Evolutionary conservation across 1,140 invertebrate genomes (phyloP), one percentile per base, ranked within the genome.

Genomic region (Ridgeia piscesae): DNA sequence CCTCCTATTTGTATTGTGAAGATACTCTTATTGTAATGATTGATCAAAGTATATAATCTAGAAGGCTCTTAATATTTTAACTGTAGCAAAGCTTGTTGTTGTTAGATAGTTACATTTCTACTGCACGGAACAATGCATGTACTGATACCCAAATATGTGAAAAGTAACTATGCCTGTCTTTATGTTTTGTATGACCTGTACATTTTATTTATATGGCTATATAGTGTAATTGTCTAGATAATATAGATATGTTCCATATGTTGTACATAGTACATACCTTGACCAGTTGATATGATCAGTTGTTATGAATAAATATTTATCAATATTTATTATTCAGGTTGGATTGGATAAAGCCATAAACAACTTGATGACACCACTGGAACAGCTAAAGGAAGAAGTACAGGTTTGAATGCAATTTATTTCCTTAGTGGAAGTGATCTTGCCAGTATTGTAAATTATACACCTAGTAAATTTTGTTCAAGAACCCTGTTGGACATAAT

Each of bases 301-400:
- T n/a, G n/a, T n/a, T n/a, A n/a, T n/a, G n/a, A n/a, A n/a, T n/a
- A n/a, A n/a, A n/a, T n/a, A n/a, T n/a, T n/a, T n/a, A n/a, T n/a
- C n/a, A n/a, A n/a, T 31, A 58, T 92, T 34, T 93, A 0, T 91
- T 88, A 93, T 93, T 27, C 91, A 96, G 96, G 96, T 98, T 94
- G 98, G 98, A 0, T 96, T 99, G 91, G 98, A 99, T 95, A 98
- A 98, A 95, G 97, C 97, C 8, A 98, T 99, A 92, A 97, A 97
- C 92, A 97, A 97, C 94, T 97, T 99, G 92, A 97, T 98, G 95
- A 95, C 96, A 89, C 98, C 98, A 34, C 96, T 99, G 58, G 97
- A 97, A 50, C 97, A 98, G 93, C 96, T 98, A 31, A 97, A 97
- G 95, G 97, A 98, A 94, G 98, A 98, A 97, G 97, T 98, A 89